These are phyloP conservation scores for Sebastes wilsoni DNA, from an alignment of 2,797 vertebrate genomes.

Conservation along the genomic window DNA sequence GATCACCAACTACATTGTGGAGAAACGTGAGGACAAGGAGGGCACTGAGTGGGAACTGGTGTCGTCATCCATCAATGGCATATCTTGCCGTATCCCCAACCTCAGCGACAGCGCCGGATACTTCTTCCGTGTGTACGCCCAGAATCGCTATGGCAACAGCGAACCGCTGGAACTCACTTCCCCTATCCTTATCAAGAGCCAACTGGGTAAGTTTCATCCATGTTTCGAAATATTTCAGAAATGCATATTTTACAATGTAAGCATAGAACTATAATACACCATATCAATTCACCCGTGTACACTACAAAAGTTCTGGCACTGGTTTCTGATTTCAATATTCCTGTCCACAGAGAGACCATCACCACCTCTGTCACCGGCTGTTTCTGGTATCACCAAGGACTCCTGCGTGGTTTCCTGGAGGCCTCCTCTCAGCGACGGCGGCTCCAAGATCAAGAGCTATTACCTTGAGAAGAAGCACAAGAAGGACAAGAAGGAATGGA, in stretches of 20 bases:
- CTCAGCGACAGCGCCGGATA: conserved; percentile 94
- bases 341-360: conserved; percentile 90
- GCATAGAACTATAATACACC: neutral
- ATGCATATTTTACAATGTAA: neutral
- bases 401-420: conserved; percentile 98
- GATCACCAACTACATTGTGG: conserved; percentile 97
- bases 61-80: conserved; percentile 94
- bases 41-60: conserved; percentile 94
- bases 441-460: conserved; percentile 98
- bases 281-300: neutral
- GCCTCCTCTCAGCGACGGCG: conserved; percentile 94
- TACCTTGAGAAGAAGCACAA: conserved; percentile 94
- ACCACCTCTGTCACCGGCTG: conserved; percentile 86
- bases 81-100: conserved; percentile 93
- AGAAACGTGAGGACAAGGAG: conserved; percentile 95
- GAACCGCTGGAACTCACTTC: conserved; percentile 90
- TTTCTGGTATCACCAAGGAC: conserved; percentile 92
- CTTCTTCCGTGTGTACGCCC: conserved; percentile 97
- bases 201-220: conserved; percentile 88
- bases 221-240: neutral
- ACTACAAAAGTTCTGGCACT: neutral
- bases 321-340: neutral
- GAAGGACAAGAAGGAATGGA: conserved; percentile 83
- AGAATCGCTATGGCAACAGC: conserved; percentile 96
- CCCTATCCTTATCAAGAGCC: conserved; percentile 94